Evolutionary conservation across 2,113 vertebrate species (phyloP), one percentile per base, ranked within the genome.

Genomic region (Coptodon rendalli): DNA sequence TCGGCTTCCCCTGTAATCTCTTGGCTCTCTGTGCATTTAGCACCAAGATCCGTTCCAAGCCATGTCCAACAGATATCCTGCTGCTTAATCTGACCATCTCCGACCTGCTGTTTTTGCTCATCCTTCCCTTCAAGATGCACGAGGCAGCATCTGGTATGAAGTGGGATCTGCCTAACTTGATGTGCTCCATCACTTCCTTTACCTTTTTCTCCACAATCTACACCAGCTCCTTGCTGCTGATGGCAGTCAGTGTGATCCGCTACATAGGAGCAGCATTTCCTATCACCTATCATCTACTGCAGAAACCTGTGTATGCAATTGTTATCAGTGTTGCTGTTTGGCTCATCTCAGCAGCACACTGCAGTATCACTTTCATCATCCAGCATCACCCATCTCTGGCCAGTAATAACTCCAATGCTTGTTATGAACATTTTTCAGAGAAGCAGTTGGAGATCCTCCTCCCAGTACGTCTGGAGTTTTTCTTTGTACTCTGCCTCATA

Each of bases 121-220:
- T 96, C 76, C 96, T 97, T 50, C 97, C 97, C 1, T 90, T 98
- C 19, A 97, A 96, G 95, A 97, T 98, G 85, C 2, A 93, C 0
- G 97, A 97, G 80, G 96, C 96, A 3, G 87, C 94, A 0, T 92
- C 81, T 0, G 31, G 12, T 57, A 95, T 95, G 95, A 4, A 0
- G 0, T 98, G 97, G 97, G 13, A 61, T 0, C 89, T 97, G 6
- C 94, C 97, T 0, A 0, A 3, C 4, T 6, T 91, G 3, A 34
- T 97, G 27, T 98, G 97, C 34, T 95, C 96, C 1, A 34, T 97
- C 54, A 96, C 92, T 0, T 71, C 92, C 24, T 97, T 97, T 7
- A 88, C 84, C 57, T 97, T 97, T 89, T 97, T 96, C 93, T 95
- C 95, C 83, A 97, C 96, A 84, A 97, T 98, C 93, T 97, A 97